A percentile compares a stretch with the other conserved stretches of the same genome.
Evolutionary conservation across 64 coral and sea anemone species (phyloP).

Genomic region (Montipora sp.): DNA sequence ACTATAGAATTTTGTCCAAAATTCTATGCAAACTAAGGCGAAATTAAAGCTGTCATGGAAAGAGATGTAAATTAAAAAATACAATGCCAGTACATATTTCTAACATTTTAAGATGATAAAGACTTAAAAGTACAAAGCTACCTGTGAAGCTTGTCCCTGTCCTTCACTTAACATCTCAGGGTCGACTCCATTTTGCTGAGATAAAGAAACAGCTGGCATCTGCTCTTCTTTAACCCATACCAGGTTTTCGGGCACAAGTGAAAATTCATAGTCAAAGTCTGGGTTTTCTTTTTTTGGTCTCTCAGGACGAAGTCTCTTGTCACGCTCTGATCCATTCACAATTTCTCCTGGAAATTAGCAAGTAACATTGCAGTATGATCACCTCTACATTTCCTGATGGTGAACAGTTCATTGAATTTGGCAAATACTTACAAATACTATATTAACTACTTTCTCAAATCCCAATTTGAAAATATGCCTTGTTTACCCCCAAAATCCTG

Average conservation of each 20-base stretch:
- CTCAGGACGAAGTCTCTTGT: constrained; percentile 76
- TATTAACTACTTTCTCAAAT: too few relatives aligned
- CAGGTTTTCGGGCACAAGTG: constrained; percentile 24
- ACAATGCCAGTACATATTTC: neutral
- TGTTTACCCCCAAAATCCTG: too few relatives aligned
- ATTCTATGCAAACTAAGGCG: too few relatives aligned
- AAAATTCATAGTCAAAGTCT: constrained; percentile 82
- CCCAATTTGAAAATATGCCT: too few relatives aligned
- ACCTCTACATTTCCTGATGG: neutral
- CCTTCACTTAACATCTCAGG: neutral
- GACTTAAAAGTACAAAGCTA: neutral
- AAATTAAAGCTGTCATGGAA: too few relatives aligned
- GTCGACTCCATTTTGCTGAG: constrained; percentile 15
- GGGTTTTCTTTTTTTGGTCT: constrained; percentile 74
- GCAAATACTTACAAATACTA: too few relatives aligned
- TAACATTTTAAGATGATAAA: neutral
- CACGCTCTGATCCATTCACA: constrained; percentile 23
- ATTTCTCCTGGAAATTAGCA: neutral
- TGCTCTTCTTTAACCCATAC: constrained; percentile 37
- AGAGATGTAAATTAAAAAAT: too few relatives aligned
- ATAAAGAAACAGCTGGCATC: constrained; percentile 22
- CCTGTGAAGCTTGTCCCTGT: neutral
- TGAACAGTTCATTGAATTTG: neutral
- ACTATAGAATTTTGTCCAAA: too few relatives aligned
- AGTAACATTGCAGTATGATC: neutral